phyloP scores from a whole-genome alignment of 2,888 invertebrate species.

The Cistogaster globosa region DNA sequence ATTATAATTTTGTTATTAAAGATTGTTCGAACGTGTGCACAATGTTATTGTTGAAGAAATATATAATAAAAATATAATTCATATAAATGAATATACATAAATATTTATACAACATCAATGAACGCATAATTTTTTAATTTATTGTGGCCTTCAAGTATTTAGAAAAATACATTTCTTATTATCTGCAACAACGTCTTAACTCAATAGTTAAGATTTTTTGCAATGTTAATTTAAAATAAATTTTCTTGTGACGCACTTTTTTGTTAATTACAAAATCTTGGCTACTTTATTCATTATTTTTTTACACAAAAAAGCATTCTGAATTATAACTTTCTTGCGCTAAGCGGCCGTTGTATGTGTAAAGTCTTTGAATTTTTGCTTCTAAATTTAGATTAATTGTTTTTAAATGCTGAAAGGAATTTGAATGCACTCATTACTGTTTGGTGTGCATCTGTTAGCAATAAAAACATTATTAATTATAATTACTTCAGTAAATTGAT shows the following conservation, averaged over 20 bases:
- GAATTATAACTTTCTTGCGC: background rate
- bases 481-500: too few relatives aligned
- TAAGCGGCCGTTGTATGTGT: background rate
- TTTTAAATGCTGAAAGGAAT: background rate
- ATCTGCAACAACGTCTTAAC: background rate
- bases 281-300: too few relatives aligned
- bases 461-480: background rate
- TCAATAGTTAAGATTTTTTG: background rate
- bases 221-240: too few relatives aligned
- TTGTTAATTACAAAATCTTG: too few relatives aligned
- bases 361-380: too few relatives aligned
- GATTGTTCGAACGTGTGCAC: slow-evolving; percentile 39
- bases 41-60: slow-evolving; percentile 36
- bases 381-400: background rate
- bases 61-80: slow-evolving; percentile 4
- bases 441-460: slow-evolving; percentile 24
- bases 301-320: background rate
- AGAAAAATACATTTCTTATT: background rate
- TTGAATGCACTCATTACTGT: slow-evolving; percentile 4
- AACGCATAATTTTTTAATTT: slow-evolving; percentile 31
- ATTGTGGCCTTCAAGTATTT: slow-evolving; percentile 36
- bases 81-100: background rate
- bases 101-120: slow-evolving; percentile 37
- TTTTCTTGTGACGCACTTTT: too few relatives aligned
- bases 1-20: background rate